Evolutionary conservation across 37 sponge, comb jelly and placozoan species (phyloP), one percentile per base, ranked within the genome.

Genomic region (Sycon ciliatum): DNA sequence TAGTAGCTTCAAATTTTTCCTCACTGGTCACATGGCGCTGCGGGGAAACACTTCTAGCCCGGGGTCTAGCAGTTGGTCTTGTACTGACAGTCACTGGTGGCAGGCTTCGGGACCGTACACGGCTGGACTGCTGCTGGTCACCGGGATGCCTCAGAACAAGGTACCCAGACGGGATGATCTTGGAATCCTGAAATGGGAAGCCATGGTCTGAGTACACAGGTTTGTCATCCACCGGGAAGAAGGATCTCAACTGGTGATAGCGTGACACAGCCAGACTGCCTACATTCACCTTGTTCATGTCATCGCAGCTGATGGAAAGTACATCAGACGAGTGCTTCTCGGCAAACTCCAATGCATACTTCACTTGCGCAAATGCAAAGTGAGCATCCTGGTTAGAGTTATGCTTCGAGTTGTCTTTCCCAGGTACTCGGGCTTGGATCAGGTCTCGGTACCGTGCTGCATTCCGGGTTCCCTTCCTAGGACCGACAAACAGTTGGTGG

Each of bases 91-190:
- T n/a, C n/a, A n/a, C n/a, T n/a, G n/a, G n/a, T n/a, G n/a, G n/a
- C n/a, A n/a, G n/a, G n/a, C n/a, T n/a, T n/a, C n/a, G n/a, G n/a
- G n/a, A n/a, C n/a, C n/a, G n/a, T n/a, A n/a, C n/a, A n/a, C n/a
- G n/a, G n/a, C n/a, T n/a, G n/a, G n/a, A n/a, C n/a, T n/a, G n/a
- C n/a, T n/a, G n/a, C n/a, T n/a, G n/a, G n/a, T n/a, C n/a, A n/a
- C n/a, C n/a, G n/a, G n/a, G n/a, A n/a, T n/a, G n/a, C n/a, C n/a
- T n/a, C n/a, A n/a, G n/a, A n/a, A n/a, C n/a, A n/a, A 69, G 38
- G 32, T 69, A 38, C 26, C 71, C 71, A 69, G 71, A 69, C 38
- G 40, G 71, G 31, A 69, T 69, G 24, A 69, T 42, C 40, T 39
- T 26, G 42, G 38, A 69, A 24, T 52, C 71, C 26, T 42, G 54